Conservation (phyloP, 2,888 invertebrate species). For the Drosophila prolongata region DNA sequence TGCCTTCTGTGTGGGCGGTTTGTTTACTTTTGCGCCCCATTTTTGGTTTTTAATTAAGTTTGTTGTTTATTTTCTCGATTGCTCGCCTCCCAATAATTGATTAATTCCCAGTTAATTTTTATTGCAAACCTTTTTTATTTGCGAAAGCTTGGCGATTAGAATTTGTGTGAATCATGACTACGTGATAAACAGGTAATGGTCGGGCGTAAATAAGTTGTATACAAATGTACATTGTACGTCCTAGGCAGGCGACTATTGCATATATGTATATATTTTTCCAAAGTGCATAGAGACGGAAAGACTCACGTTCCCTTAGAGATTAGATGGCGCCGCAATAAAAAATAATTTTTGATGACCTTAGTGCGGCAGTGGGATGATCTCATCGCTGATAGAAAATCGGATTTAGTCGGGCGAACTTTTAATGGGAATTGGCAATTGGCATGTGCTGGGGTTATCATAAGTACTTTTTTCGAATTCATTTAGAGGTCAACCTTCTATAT, state of each 20-base stretch:
- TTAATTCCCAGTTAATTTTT: conserved; percentile 37
- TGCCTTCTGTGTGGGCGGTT: conserved; percentile 63
- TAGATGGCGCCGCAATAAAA: conserved; percentile 64
- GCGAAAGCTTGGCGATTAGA: conserved; percentile 31
- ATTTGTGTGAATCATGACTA: conserved; percentile 60
- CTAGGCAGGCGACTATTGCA: conserved; percentile 2
- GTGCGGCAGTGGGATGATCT: conserved; percentile 43
- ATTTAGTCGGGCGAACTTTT: conserved; percentile 1
- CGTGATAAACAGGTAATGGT: conserved; percentile 46
- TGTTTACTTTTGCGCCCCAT: conserved; percentile 64
- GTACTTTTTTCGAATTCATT: conserved; percentile 6
- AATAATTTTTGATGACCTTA: conserved; percentile 47
- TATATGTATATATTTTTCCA: conserved; percentile 1
- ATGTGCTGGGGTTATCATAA: conserved; percentile 29
- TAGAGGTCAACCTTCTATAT: neutral
- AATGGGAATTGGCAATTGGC: conserved; percentile 7
- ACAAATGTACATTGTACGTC: conserved; percentile 1
- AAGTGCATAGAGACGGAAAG: conserved; percentile 9
- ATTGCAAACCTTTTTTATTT: conserved; percentile 24
- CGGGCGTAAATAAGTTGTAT: conserved; percentile 3
- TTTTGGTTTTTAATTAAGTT: conserved; percentile 65
- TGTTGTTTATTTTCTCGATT: conserved; percentile 19
- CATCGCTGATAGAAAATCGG: conserved; percentile 25
- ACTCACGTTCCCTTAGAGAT: conserved; percentile 29
- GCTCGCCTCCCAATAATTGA: conserved; percentile 45